These are phyloP conservation scores for Phlogophora meticulosa DNA, from an alignment of 2,888 invertebrate species.

Conservation along the genomic window DNA sequence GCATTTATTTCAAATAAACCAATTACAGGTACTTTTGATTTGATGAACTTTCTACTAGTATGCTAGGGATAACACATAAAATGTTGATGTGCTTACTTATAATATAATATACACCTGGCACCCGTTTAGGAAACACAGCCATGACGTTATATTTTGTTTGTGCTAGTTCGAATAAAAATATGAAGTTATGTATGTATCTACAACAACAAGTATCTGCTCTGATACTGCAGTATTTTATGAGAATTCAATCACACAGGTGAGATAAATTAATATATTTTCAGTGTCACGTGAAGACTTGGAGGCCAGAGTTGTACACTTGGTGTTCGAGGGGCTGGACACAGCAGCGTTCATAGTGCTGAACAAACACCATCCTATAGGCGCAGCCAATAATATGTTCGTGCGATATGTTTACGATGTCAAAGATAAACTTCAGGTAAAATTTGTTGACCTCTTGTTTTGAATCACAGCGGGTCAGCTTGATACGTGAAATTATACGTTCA, in stretches of 20 bases:
- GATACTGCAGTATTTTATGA: background rate
- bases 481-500: no score
- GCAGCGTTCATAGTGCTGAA: conserved; percentile 95
- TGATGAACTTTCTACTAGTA: background rate
- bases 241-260: background rate
- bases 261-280: conserved; percentile 63
- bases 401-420: conserved; percentile 94
- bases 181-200: no score
- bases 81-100: background rate
- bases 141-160: background rate
- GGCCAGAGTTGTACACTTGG: conserved; percentile 84
- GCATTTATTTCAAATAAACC: no score
- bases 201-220: background rate
- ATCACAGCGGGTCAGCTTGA: no score
- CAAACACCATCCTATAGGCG: conserved; percentile 90
- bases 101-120: no score
- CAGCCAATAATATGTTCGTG: conserved; percentile 96
- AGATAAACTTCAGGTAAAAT: conserved; percentile 88
- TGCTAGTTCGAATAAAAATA: background rate
- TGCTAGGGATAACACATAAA: background rate
- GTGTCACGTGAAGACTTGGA: conserved; percentile 74
- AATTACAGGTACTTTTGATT: no score
- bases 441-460: background rate
- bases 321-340: conserved; percentile 97
- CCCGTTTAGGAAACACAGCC: background rate